Percentiles rank a stretch among this genome's conserved stretches.
These are phyloP conservation scores for Hofmannophila pseudospretella DNA, from an alignment of 2,888 invertebrate species.

Conservation along the genomic window DNA sequence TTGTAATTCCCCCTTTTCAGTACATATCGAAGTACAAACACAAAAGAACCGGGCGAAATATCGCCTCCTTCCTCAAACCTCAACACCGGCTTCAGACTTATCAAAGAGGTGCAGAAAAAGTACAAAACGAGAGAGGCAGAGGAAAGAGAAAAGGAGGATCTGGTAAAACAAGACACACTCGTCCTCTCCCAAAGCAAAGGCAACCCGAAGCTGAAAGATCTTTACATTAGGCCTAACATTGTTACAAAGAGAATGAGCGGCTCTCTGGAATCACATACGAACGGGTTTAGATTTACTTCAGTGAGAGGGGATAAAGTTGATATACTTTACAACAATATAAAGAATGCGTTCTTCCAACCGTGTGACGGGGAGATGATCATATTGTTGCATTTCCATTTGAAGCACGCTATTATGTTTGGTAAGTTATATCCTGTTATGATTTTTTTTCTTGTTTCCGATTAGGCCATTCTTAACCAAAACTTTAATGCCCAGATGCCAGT, in stretches of 20 bases:
- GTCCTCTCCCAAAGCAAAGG: slow-evolving; percentile 96
- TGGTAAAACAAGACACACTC: slow-evolving; percentile 98
- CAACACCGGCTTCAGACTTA: slow-evolving; percentile 96
- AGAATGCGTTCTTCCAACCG: slow-evolving; percentile 99
- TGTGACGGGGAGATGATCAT: slow-evolving; percentile 99
- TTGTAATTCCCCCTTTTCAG: slow-evolving; percentile 60
- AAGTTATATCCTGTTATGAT: slow-evolving; percentile 44
- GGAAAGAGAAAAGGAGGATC: slow-evolving; percentile 98
- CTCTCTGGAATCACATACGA: slow-evolving; percentile 95
- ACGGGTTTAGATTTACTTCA: slow-evolving; percentile 98
- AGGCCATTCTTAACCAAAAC: no score
- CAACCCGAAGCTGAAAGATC: slow-evolving; percentile 97
- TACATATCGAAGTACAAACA: slow-evolving; percentile 97
- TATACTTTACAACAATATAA: slow-evolving; percentile 99
- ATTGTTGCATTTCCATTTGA: slow-evolving; percentile 97
- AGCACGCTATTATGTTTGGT: slow-evolving; percentile 99
- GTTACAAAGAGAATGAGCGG: slow-evolving; percentile 97
- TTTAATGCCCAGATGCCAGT: no score
- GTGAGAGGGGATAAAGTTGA: slow-evolving; percentile 99
- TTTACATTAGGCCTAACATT: slow-evolving; percentile 99
- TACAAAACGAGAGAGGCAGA: slow-evolving; percentile 99
- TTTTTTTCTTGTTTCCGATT: no score
- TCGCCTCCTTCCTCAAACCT: slow-evolving; percentile 96
- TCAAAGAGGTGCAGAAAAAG: slow-evolving; percentile 99
- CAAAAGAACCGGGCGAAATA: slow-evolving; percentile 97